Base-by-base conservation (phyloP, 2,888 invertebrate genomes). In the Patella ulyssiponensis region DNA sequence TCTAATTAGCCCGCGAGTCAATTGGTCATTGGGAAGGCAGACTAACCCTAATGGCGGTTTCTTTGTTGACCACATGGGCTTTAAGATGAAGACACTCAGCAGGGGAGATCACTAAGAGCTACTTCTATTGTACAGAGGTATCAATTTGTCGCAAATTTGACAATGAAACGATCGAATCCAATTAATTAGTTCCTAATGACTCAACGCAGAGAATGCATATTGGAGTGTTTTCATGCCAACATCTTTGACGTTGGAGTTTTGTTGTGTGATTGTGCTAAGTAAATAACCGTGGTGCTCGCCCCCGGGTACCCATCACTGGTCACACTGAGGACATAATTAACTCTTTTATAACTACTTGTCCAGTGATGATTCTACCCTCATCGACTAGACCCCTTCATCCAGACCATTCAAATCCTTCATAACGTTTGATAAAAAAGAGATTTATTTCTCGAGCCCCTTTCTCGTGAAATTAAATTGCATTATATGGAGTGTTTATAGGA, bases 1-100 rank as follows among this genome's bases (percentile, higher is more conserved):
- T 64, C 20, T 64, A 64, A 64, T 64, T 64, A 64, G 64, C 64
- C 64, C 64, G 64, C 64, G 64, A 64, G 64, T 64, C 64, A 64
- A 64, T 64, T 64, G 64, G 64, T 64, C 64, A 64, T 12, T 23
- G 64, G 64, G 20, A 20, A 64, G 20, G 23, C 64, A 64, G 64
- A 64, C 20, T 23, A 12, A 12, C 23, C 20, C 64, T 64, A 64
- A 64, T 64, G 64, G 64, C 64, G 64, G 64, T 64, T 64, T 64
- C 64, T 64, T 64, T 64, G 64, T 64, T 64, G 64, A 64, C 64
- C 64, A 64, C 64, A 64, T 64, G 64, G 23, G 64, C 64, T 14
- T 23, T 23, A 23, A 64, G 64, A 64, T 7, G 64, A 64, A 64
- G 64, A 64, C 20, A 23, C 64, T 23, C 64, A 3, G 23, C 23